These are phyloP conservation scores for Spheniscus mendiculus DNA, from an alignment of 2,113 vertebrate species.

Conservation along the genomic window DNA sequence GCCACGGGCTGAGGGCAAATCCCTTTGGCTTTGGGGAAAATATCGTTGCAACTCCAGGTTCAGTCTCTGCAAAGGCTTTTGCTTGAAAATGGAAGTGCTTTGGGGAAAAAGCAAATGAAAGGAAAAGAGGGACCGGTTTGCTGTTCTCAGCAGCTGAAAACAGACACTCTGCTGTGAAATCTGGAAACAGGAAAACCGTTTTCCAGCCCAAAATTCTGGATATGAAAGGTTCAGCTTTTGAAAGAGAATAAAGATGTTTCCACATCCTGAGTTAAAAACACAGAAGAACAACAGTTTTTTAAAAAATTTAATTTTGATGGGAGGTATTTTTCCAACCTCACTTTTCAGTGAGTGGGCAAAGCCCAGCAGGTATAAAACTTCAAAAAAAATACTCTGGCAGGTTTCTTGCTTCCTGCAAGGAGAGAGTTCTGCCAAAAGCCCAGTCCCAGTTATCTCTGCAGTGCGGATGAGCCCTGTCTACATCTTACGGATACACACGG, in stretches of 20 bases:
- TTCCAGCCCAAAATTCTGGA: not conserved
- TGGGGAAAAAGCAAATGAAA: not conserved
- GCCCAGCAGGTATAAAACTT: not conserved
- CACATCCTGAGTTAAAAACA: not conserved
- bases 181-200: not conserved
- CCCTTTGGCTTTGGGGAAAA: not conserved
- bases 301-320: not conserved
- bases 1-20: not conserved
- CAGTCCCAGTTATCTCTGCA: not conserved
- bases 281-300: not conserved
- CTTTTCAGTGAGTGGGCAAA: not conserved
- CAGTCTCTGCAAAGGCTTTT: not conserved
- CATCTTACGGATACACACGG: not conserved
- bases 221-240: not conserved
- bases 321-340: not conserved
- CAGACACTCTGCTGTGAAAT: not conserved
- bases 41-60: accelerated
- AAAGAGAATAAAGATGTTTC: not conserved
- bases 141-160: not conserved
- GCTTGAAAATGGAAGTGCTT: not conserved
- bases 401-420: not conserved
- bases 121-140: accelerated
- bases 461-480: not conserved
- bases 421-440: not conserved
- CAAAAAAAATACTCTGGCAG: not conserved